Evolutionary conservation across 2,113 vertebrate species (phyloP).

Genomic region (Paracanthobrama guichenoti): DNA sequence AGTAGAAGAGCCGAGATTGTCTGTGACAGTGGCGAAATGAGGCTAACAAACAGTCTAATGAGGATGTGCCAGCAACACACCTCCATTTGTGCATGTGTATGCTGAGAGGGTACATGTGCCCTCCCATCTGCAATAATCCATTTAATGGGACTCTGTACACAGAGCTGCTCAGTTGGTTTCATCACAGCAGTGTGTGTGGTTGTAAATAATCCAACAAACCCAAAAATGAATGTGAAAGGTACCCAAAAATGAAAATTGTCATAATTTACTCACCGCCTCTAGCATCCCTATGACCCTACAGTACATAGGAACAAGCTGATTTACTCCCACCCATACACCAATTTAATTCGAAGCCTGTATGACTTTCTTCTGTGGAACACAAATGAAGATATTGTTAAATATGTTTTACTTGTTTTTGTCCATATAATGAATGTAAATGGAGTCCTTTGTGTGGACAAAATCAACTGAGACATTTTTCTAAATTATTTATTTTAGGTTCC

Average conservation of each 20-base stretch:
- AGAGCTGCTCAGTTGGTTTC: slow-evolving; percentile 39
- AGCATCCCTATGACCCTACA: background rate
- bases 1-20: slow-evolving; percentile 69
- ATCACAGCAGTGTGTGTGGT: slow-evolving; percentile 21
- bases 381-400: background rate
- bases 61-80: slow-evolving; percentile 69
- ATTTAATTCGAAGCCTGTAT: background rate
- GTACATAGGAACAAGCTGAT: background rate
- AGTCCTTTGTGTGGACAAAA: background rate
- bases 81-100: slow-evolving; percentile 55
- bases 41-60: slow-evolving; percentile 76
- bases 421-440: background rate
- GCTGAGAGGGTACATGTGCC: slow-evolving; percentile 49
- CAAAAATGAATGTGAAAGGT: no score
- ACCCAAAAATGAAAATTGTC: background rate
- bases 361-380: background rate
- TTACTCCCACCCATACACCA: background rate
- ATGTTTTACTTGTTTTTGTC: background rate
- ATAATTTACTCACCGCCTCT: background rate
- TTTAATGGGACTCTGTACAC: slow-evolving; percentile 49
- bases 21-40: slow-evolving; percentile 81
- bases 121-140: slow-evolving; percentile 54
- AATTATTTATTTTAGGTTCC: background rate
- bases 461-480: background rate
- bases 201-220: background rate